A percentile compares a stretch with the other conserved stretches of the same genome.
Evolutionary conservation across 2,888 invertebrate genomes (phyloP).

Genomic region (Lasioglossum zephyrum): DNA sequence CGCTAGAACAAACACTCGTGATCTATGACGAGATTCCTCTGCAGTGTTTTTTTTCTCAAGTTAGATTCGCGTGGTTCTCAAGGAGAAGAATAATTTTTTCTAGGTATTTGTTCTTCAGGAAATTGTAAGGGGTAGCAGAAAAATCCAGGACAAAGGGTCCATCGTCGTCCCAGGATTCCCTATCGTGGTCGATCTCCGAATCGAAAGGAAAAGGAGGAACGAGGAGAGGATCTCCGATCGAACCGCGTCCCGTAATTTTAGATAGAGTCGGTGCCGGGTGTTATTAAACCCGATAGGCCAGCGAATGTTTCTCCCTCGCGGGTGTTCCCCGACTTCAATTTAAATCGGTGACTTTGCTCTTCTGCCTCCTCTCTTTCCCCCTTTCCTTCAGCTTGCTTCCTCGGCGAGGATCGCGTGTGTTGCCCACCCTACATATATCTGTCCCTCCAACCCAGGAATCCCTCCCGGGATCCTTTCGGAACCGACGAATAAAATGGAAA

Average conservation of each 20-base stretch:
- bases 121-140: neutral
- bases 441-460: neutral
- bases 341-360: constrained; percentile 42
- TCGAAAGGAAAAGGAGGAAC: constrained; percentile 22
- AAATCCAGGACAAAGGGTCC: neutral
- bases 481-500: neutral
- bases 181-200: constrained; percentile 53
- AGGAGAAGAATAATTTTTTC: no score
- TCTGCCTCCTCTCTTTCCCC: constrained; percentile 2
- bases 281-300: constrained; percentile 73
- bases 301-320: constrained; percentile 74
- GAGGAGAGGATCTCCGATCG: neutral
- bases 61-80: no score
- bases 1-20: neutral
- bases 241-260: constrained; percentile 66
- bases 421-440: neutral
- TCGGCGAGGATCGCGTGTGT: neutral
- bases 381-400: neutral
- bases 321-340: constrained; percentile 70
- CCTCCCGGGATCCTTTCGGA: neutral
- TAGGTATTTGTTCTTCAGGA: no score
- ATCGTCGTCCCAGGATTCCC: neutral
- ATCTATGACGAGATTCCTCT: neutral
- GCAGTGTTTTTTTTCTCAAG: no score
- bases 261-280: constrained; percentile 70